Conservation (phyloP, 2,797 vertebrate genomes). For the Todus mexicanus region DNA sequence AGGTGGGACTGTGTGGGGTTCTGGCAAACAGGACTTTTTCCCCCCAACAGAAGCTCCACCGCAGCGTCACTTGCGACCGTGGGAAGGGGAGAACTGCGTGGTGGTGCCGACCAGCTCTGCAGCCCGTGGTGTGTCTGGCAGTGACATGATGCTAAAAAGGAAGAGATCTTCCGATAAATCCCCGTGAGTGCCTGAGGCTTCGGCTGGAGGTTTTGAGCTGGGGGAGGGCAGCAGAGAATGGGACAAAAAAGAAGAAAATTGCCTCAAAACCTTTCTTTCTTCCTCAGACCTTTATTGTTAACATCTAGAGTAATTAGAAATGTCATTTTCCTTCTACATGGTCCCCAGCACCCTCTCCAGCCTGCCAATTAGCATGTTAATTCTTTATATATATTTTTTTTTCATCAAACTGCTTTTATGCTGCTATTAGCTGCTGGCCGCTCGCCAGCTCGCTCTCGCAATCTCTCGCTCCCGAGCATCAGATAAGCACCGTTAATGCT, state of each 20-base stretch:
- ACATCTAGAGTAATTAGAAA: not conserved
- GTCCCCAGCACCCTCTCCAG: constrained; percentile 38
- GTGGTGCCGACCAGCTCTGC: constrained; percentile 57
- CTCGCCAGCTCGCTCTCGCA: constrained; percentile 26
- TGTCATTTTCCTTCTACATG: not conserved
- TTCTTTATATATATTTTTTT: constrained; percentile 23
- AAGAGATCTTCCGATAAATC: constrained; percentile 16
- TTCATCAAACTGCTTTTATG: constrained; percentile 56
- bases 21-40: not conserved
- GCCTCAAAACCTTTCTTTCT: not conserved
- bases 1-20: not conserved
- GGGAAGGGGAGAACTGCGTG: constrained; percentile 22
- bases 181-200: constrained; percentile 11
- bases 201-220: not conserved
- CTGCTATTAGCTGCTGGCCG: constrained; percentile 62
- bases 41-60: not conserved
- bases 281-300: not conserved
- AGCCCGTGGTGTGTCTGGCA: not conserved
- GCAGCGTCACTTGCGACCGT: not conserved
- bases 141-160: not conserved
- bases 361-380: constrained; percentile 67
- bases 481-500: not conserved
- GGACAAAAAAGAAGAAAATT: not conserved
- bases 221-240: not conserved
- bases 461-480: not conserved